A percentile compares a stretch with the other conserved stretches of the same genome.
phyloP scores from a whole-genome alignment of 2,888 invertebrate genomes.

The Coelopa pilipes region DNA sequence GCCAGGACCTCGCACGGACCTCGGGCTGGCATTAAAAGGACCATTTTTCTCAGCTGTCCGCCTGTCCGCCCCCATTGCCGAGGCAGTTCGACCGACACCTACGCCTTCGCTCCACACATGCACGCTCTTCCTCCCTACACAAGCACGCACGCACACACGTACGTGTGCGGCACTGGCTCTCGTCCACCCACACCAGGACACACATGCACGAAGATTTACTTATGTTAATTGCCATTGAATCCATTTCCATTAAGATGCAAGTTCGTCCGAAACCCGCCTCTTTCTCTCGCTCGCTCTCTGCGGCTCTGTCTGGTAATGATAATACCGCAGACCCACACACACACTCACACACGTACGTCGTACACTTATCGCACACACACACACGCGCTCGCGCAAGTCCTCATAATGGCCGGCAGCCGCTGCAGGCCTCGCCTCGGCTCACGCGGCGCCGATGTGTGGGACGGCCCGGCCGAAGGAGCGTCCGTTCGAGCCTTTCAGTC shows the following conservation, averaged over 20 bases:
- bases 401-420: background rate
- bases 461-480: background rate
- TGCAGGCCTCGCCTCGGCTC: background rate
- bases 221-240: conserved; percentile 65
- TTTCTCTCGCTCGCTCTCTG: conserved; percentile 41
- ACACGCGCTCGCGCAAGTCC: background rate
- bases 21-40: conserved; percentile 65
- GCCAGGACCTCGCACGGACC: conserved; percentile 53
- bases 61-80: no score
- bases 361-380: conserved; percentile 43
- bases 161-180: conserved; percentile 1
- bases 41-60: conserved; percentile 56
- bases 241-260: conserved; percentile 63
- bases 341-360: conserved; percentile 37
- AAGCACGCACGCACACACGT: conserved; percentile 10
- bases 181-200: background rate
- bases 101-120: conserved; percentile 27
- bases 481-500: background rate
- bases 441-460: background rate
- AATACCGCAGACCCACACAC: conserved; percentile 52
- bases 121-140: conserved; percentile 8
- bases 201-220: conserved; percentile 47
- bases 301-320: conserved; percentile 46
- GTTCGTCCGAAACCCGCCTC: no score
- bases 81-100: background rate